phyloP scores from a whole-genome alignment of 2,888 invertebrate species.

The Sarcophaga rosellei region DNA sequence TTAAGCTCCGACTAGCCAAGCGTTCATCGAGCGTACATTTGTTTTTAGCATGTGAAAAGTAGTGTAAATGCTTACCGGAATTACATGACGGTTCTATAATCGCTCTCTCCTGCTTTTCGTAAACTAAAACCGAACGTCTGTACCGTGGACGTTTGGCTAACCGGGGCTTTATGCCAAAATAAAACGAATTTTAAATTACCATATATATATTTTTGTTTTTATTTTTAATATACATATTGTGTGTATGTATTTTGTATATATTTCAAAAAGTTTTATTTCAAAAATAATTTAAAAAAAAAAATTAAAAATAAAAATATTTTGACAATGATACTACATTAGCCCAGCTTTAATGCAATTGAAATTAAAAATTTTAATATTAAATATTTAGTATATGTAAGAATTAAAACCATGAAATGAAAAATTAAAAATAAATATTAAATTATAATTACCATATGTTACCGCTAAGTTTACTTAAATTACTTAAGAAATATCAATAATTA shows the following conservation, averaged over 20 bases:
- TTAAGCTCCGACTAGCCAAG: too few relatives aligned
- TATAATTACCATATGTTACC: not conserved
- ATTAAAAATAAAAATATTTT: constrained; percentile 20
- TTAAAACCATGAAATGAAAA: constrained; percentile 10
- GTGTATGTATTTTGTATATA: constrained; percentile 63
- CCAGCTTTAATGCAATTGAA: constrained; percentile 57
- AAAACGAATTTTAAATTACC: not conserved
- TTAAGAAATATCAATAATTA: too few relatives aligned
- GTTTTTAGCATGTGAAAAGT: too few relatives aligned
- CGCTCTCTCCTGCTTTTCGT: too few relatives aligned
- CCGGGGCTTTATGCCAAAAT: too few relatives aligned
- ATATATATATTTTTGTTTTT: constrained; percentile 18
- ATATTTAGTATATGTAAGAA: not conserved
- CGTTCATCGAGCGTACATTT: too few relatives aligned
- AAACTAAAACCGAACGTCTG: too few relatives aligned
- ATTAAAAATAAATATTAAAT: constrained; percentile 27
- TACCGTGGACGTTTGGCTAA: too few relatives aligned
- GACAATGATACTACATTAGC: constrained; percentile 42
- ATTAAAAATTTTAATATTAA: constrained; percentile 28
- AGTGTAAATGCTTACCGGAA: too few relatives aligned
- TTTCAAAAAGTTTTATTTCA: constrained; percentile 68
- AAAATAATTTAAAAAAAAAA: constrained; percentile 53
- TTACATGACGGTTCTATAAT: too few relatives aligned
- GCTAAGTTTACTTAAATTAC: too few relatives aligned
- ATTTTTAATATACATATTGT: constrained; percentile 29